Conservation (phyloP, 2,113 vertebrate species). For the Cavia porcellus region DNA sequence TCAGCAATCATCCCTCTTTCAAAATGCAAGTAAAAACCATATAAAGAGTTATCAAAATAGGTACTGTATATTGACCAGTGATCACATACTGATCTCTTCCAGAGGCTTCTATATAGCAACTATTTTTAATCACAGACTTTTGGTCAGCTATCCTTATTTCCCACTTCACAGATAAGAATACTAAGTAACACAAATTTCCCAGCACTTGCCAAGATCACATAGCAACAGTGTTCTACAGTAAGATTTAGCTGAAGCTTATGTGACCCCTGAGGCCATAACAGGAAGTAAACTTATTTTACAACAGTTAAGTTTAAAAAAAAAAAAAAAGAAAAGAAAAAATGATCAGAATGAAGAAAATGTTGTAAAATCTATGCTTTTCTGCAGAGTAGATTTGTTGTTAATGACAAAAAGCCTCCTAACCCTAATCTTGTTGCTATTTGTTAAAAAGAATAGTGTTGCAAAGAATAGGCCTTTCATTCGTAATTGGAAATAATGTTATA, state of each 20-base stretch:
- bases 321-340: neutral
- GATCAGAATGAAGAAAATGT: neutral
- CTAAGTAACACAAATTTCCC: neutral
- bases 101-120: neutral
- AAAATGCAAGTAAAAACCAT: conserved; percentile 43
- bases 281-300: neutral
- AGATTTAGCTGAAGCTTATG: neutral
- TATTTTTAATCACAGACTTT: neutral
- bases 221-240: neutral
- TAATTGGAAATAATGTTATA: neutral
- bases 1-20: neutral
- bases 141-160: neutral
- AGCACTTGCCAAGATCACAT: conserved; percentile 25
- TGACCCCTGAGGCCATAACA: neutral
- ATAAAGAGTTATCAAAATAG: neutral
- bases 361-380: neutral
- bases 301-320: neutral
- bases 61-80: neutral
- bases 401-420: neutral
- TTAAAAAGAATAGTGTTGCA: neutral
- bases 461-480: neutral
- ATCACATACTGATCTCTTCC: neutral
- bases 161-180: neutral
- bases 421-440: neutral
- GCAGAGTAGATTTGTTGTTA: neutral